phyloP scores from a whole-genome alignment of 1,140 invertebrate genomes.

The Sipha flava region DNA sequence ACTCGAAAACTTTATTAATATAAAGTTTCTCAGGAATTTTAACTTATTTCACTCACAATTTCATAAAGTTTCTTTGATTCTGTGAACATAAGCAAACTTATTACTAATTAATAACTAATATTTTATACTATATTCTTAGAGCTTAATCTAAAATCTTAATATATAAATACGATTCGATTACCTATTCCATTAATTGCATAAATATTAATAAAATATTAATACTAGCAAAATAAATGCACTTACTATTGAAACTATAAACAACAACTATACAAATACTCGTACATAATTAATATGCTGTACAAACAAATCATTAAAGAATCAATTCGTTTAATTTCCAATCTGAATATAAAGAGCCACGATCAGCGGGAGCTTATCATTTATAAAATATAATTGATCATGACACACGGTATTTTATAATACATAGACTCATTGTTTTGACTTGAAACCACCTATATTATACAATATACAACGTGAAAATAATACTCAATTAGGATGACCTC shows the following conservation, averaged over 20 bases:
- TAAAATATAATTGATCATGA: neutral
- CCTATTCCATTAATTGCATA: too few relatives aligned
- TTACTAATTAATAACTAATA: too few relatives aligned
- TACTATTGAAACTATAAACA: neutral
- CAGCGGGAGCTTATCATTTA: neutral
- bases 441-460: neutral
- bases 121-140: too few relatives aligned
- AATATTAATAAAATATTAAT: neutral
- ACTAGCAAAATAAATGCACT: neutral
- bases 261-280: neutral
- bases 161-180: too few relatives aligned
- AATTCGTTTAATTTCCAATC: neutral
- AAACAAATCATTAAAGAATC: neutral
- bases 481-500: constrained; percentile 19
- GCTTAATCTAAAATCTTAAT: too few relatives aligned
- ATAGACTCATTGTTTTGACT: neutral
- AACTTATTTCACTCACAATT: too few relatives aligned
- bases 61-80: too few relatives aligned
- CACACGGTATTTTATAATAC: neutral
- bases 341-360: neutral
- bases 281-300: neutral
- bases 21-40: too few relatives aligned
- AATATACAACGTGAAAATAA: constrained; percentile 13
- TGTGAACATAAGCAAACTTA: too few relatives aligned
- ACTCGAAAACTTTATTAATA: too few relatives aligned